Evolutionary conservation across 2,113 vertebrate genomes (phyloP).

Genomic region (Hemicordylus capensis): DNA sequence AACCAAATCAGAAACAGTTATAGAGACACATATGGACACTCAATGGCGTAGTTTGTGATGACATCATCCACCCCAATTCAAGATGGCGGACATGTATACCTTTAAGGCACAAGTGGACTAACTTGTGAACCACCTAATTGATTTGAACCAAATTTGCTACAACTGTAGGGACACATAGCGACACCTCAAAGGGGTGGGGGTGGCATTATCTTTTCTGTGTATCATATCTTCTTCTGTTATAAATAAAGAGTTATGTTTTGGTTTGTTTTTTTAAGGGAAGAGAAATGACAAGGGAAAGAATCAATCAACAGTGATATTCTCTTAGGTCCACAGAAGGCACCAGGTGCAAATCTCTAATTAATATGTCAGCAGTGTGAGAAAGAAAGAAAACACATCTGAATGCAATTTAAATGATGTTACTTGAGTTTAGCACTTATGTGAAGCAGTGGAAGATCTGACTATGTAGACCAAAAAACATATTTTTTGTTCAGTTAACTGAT

Average conservation of each 20-base stretch:
- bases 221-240: conserved; percentile 16
- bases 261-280: background rate
- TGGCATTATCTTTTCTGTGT: background rate
- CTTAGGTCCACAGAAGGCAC: conserved; percentile 42
- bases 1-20: too few relatives aligned
- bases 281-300: conserved; percentile 44
- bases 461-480: background rate
- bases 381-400: conserved; percentile 45
- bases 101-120: too few relatives aligned
- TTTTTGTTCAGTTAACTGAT: background rate
- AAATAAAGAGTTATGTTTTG: conserved; percentile 5
- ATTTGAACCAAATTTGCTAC: too few relatives aligned
- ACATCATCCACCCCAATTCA: too few relatives aligned
- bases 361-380: conserved; percentile 38
- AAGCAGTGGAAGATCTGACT: conserved; percentile 10
- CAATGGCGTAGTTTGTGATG: too few relatives aligned
- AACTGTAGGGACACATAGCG: too few relatives aligned
- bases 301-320: conserved; percentile 12
- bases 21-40: too few relatives aligned
- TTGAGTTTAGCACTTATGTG: background rate
- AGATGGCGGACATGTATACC: too few relatives aligned
- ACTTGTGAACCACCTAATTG: too few relatives aligned
- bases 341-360: conserved; percentile 60
- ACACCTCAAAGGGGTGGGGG: too few relatives aligned
- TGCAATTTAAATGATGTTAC: conserved; percentile 36